Conservation (phyloP, 2,888 invertebrate species). For the Drepanosiphum platanoidis region DNA sequence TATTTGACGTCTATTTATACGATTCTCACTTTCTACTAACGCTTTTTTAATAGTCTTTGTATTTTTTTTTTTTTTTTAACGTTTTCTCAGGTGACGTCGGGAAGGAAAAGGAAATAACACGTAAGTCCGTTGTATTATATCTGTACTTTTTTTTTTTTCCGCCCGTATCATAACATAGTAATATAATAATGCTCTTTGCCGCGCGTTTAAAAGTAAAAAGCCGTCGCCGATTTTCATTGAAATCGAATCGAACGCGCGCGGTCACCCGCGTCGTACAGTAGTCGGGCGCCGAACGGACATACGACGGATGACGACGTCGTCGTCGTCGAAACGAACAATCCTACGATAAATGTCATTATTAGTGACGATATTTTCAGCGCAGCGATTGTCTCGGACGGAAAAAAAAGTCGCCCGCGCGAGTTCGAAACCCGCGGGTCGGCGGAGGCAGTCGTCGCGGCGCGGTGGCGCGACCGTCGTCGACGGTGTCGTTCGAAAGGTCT, state of each 20-base stretch:
- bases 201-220: conserved; percentile 23
- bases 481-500: not conserved
- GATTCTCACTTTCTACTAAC: conserved; percentile 27
- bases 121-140: conserved; percentile 71
- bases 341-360: too few relatives aligned
- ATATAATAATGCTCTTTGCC: conserved; percentile 22
- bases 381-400: too few relatives aligned
- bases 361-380: too few relatives aligned
- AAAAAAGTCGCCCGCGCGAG: too few relatives aligned
- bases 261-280: not conserved
- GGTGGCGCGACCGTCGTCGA: not conserved
- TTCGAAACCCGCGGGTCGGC: too few relatives aligned
- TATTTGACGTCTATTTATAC: conserved; percentile 35
- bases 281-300: too few relatives aligned
- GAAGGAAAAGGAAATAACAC: conserved; percentile 69
- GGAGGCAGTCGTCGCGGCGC: too few relatives aligned
- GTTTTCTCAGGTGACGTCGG: conserved; percentile 69
- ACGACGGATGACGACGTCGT: too few relatives aligned
- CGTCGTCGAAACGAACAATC: too few relatives aligned
- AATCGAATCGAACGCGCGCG: too few relatives aligned
- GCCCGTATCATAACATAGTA: not conserved
- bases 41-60: conserved; percentile 48
- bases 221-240: not conserved
- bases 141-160: not conserved
- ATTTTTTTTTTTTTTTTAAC: conserved; percentile 63